Conservation (phyloP, 2,797 vertebrate species). For the Aulostomus chinensis region DNA sequence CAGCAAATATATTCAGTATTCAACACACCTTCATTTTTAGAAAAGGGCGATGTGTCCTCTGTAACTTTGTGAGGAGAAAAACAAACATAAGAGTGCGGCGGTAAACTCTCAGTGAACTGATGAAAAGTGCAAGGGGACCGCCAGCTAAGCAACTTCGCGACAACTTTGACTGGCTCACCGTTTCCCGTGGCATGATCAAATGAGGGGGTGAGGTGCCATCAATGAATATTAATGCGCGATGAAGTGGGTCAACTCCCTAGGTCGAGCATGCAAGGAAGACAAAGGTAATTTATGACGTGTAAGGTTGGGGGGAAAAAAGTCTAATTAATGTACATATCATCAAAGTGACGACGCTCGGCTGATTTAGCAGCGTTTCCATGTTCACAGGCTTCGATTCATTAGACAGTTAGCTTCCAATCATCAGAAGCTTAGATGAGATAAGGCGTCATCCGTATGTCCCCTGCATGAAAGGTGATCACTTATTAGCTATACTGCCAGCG, state of each 20-base stretch:
- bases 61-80: conserved; percentile 57
- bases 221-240: conserved; percentile 45
- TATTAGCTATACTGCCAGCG: conserved; percentile 11
- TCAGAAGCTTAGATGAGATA: conserved; percentile 12
- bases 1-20: conserved; percentile 65
- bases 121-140: conserved; percentile 35
- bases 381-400: conserved; percentile 53
- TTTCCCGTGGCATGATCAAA: conserved; percentile 22
- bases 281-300: conserved; percentile 57
- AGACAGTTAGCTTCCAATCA: conserved; percentile 38
- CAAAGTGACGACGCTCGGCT: conserved; percentile 41
- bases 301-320: conserved; percentile 48
- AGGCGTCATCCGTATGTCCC: conserved; percentile 20
- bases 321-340: conserved; percentile 68
- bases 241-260: conserved; percentile 57
- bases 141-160: conserved; percentile 41
- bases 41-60: conserved; percentile 67
- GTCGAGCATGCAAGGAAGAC: conserved; percentile 46
- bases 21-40: conserved; percentile 56
- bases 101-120: conserved; percentile 66
- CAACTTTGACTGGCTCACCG: conserved; percentile 43
- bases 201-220: conserved; percentile 10
- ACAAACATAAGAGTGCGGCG: conserved; percentile 50
- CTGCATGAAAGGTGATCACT: conserved; percentile 25
- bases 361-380: conserved; percentile 37